Evolutionary conservation across 2,888 invertebrate species (phyloP).

Genomic region (Euzophera pinguis): DNA sequence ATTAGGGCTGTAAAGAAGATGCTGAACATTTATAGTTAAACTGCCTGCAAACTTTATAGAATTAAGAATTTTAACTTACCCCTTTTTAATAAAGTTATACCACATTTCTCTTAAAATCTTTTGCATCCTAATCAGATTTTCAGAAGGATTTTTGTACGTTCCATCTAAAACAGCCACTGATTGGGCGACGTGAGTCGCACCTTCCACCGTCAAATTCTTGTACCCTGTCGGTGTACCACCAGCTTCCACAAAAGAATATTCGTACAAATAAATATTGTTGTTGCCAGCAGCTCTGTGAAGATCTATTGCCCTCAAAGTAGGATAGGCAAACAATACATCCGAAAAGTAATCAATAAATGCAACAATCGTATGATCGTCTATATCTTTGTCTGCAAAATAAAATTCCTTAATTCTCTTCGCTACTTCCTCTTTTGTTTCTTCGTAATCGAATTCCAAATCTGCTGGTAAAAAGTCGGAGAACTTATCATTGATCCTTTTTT

Average conservation of each 20-base stretch:
- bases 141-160: not conserved
- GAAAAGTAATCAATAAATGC: conserved; percentile 21
- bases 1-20: too few relatives aligned
- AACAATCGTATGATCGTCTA: conserved; percentile 15
- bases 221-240: conserved; percentile 13
- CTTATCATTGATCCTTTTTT: conserved; percentile 11
- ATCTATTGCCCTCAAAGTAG: conserved; percentile 18
- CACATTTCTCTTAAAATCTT: not conserved
- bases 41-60: too few relatives aligned
- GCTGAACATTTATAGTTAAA: too few relatives aligned
- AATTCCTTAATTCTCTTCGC: conserved; percentile 22
- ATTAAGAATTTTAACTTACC: not conserved
- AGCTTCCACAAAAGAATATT: conserved; percentile 24
- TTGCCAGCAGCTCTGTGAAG: not conserved
- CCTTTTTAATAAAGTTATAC: not conserved
- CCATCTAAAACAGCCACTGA: conserved; percentile 12
- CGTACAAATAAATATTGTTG: conserved; percentile 25
- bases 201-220: conserved; percentile 16
- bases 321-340: conserved; percentile 40
- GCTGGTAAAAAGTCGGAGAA: conserved; percentile 16
- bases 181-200: conserved; percentile 28
- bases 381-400: conserved; percentile 27
- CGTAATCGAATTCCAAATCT: conserved; percentile 11
- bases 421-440: conserved; percentile 18
- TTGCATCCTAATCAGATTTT: not conserved